Evolutionary conservation across 2,888 invertebrate genomes (phyloP).

Genomic region (Creontiades dilutus): DNA sequence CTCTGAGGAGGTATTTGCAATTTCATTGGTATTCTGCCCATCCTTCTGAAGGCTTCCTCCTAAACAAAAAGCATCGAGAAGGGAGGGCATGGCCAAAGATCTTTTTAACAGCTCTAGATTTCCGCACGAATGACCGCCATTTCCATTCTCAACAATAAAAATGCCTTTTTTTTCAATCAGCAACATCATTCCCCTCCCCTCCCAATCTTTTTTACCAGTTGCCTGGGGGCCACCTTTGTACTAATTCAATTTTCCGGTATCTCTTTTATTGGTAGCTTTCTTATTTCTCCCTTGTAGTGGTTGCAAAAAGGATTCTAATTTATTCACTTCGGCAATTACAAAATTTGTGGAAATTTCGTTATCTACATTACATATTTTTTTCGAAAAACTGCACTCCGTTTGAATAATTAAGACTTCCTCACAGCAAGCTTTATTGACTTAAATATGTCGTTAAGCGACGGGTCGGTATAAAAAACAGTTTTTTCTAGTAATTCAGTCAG

Average conservation of each 20-base stretch:
- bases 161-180: slow-evolving; percentile 17
- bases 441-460: too few species aligned
- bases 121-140: slow-evolving; percentile 27
- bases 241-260: background rate
- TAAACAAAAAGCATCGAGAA: slow-evolving; percentile 40
- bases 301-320: background rate
- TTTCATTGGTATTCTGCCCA: slow-evolving; percentile 60
- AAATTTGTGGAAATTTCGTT: too few species aligned
- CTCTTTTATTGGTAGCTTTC: background rate
- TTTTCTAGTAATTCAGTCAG: too few species aligned
- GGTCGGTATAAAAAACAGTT: too few species aligned
- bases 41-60: background rate
- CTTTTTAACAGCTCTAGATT: slow-evolving; percentile 32
- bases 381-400: too few species aligned
- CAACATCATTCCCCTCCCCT: background rate
- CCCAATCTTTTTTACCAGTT: background rate
- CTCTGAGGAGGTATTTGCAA: slow-evolving; percentile 52
- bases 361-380: too few species aligned
- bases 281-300: background rate
- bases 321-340: too few species aligned
- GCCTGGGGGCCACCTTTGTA: background rate
- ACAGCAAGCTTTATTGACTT: too few species aligned
- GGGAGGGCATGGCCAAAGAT: background rate
- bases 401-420: too few species aligned
- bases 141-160: slow-evolving; percentile 12